Evolutionary conservation across 2,797 vertebrate genomes (phyloP).

Genomic region (Acanthurus tractus): DNA sequence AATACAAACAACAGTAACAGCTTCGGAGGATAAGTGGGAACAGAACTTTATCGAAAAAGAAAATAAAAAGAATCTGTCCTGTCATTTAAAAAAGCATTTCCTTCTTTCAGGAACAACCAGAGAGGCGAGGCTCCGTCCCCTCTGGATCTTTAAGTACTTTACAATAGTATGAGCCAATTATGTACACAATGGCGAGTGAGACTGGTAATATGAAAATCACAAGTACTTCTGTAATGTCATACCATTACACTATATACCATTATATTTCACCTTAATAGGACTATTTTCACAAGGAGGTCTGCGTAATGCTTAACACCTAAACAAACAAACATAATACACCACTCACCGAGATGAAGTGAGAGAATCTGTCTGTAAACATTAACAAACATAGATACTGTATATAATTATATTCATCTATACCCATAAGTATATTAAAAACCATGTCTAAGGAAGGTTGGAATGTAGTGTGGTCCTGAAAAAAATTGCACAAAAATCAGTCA

Average conservation of each 20-base stretch:
- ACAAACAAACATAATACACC: slow-evolving; percentile 84
- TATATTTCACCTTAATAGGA: slow-evolving; percentile 85
- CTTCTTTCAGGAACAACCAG: slow-evolving; percentile 58
- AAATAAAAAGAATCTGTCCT: slow-evolving; percentile 57
- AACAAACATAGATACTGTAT: slow-evolving; percentile 88
- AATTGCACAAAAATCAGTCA: slow-evolving; percentile 76
- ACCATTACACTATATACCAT: slow-evolving; percentile 85
- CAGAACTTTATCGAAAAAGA: slow-evolving; percentile 18
- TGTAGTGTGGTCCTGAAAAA: slow-evolving; percentile 82
- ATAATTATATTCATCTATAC: slow-evolving; percentile 87
- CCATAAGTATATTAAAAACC: slow-evolving; percentile 85
- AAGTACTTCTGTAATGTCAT: slow-evolving; percentile 84
- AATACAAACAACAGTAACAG: slow-evolving; percentile 60
- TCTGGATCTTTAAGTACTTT: slow-evolving; percentile 77
- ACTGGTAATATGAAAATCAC: slow-evolving; percentile 82
- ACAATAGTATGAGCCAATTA: slow-evolving; percentile 82
- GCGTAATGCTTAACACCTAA: slow-evolving; percentile 83
- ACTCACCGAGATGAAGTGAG: slow-evolving; percentile 83
- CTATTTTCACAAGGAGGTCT: slow-evolving; percentile 85
- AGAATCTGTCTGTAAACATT: slow-evolving; percentile 87
- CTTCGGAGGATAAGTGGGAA: slow-evolving; percentile 60
- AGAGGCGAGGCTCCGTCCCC: slow-evolving; percentile 55
- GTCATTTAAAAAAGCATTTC: slow-evolving; percentile 64
- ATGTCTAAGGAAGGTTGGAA: slow-evolving; percentile 83
- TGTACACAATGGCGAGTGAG: slow-evolving; percentile 81